Evolutionary conservation across 2,113 vertebrate genomes (phyloP), one percentile per base, ranked within the genome.

Genomic region (Trematocara marginatum): DNA sequence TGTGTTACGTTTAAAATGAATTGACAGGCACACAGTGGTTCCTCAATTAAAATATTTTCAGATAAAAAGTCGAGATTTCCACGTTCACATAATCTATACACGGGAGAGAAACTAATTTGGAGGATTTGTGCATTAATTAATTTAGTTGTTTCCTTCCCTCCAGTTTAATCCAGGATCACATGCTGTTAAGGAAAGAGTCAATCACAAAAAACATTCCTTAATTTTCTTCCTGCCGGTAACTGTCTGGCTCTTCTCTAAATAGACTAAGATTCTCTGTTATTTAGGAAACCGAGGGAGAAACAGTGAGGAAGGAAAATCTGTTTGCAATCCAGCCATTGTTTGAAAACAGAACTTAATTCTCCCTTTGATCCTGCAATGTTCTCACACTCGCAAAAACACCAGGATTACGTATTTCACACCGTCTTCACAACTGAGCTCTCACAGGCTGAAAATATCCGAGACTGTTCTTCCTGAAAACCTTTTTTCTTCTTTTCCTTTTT

Each of bases 381-480:
- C 87, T 93, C 91, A 88, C 92, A 90, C 86, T 87, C 61, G 8
- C 56, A 52, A 79, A 83, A 86, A 81, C 47, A 78, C 13, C 6
- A 15, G 26, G 59, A 83, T 89, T 78, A 76, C 35, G 9, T 78
- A 57, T 84, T 88, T 90, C 49, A 80, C 85, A 82, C 78, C 53
- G 5, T 16, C 71, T 20, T 83, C 76, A 42, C 31, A 40, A 34
- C 78, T 34, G 53, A 79, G 11, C 59, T 51, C 49, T 26, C 45
- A 79, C n/a, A 51, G 51, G 82, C 71, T 53, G 45, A 86, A 90
- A 86, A 89, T 89, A 89, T 87, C 66, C 42, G 5, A 82, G 76
- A 52, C 38, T 49, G 61, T 83, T 69, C 80, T 92, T 91, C 45
- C 85, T 61, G 87, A 26, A 53, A 38, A 85, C 81, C 90, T 86